Evolutionary conservation across 2,797 vertebrate genomes (phyloP).

Genomic region (Phataginus tricuspis): DNA sequence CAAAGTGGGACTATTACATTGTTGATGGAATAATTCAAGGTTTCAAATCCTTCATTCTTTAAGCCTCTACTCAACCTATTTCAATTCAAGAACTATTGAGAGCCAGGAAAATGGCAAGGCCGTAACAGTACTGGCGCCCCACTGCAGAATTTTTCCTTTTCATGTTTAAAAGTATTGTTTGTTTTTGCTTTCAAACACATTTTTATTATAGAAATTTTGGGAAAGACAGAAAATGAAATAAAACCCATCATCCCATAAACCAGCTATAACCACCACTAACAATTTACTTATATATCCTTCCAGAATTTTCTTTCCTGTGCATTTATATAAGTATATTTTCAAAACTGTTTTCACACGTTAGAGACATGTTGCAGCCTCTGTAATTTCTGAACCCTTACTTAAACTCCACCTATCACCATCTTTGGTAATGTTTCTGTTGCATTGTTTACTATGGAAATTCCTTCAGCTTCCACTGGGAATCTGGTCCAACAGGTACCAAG

Average conservation of each 20-base stretch:
- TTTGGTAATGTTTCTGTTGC: background rate
- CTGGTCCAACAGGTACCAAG: background rate
- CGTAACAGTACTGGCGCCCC: background rate
- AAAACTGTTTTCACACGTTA: background rate
- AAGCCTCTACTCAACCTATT: background rate
- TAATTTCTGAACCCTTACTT: background rate
- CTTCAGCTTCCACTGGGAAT: background rate
- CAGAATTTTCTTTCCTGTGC: background rate
- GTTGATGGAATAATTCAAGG: background rate
- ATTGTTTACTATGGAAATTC: background rate
- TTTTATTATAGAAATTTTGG: conserved; percentile 23
- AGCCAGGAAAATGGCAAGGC: background rate
- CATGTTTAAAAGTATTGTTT: background rate
- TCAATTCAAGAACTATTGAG: background rate
- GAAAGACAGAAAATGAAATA: conserved; percentile 21
- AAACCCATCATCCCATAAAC: background rate
- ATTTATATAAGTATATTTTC: background rate
- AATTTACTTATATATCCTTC: background rate
- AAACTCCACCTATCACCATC: background rate
- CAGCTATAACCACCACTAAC: background rate
- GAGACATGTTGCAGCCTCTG: background rate
- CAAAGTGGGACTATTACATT: background rate
- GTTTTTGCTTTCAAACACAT: background rate
- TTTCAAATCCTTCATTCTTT: conserved; percentile 13
- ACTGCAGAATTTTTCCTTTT: background rate